Evolutionary conservation across 2,888 invertebrate genomes (phyloP).

Genomic region (Oligia strigilis): DNA sequence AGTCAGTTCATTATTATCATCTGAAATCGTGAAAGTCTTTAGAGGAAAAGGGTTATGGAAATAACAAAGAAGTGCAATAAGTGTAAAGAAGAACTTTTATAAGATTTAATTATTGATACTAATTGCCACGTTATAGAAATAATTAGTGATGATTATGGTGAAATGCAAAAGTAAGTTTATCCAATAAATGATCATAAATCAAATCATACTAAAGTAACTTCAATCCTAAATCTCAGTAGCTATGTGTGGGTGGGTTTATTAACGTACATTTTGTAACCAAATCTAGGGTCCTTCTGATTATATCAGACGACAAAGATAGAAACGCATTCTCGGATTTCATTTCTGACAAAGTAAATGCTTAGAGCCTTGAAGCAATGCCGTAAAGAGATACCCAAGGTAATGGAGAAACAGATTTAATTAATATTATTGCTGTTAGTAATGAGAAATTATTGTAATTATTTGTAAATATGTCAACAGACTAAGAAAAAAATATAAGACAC

Average conservation of each 20-base stretch:
- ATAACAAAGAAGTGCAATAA: background rate
- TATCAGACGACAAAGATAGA: constrained; percentile 64
- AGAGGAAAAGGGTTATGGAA: background rate
- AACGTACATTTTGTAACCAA: constrained; percentile 64
- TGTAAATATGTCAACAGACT: constrained; percentile 18
- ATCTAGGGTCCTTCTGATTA: constrained; percentile 65
- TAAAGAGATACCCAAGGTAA: constrained; percentile 59
- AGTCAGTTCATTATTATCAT: constrained; percentile 14
- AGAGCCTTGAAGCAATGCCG: constrained; percentile 58
- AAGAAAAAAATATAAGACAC: background rate
- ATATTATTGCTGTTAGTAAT: constrained; percentile 32
- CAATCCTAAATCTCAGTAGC: constrained; percentile 49
- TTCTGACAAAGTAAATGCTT: constrained; percentile 62
- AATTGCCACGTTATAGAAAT: background rate
- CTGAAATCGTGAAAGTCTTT: constrained; percentile 17
- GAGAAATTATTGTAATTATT: constrained; percentile 22
- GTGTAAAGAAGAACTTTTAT: background rate
- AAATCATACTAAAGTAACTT: constrained; percentile 41
- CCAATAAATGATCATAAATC: constrained; percentile 33
- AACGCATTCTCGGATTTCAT: constrained; percentile 66
- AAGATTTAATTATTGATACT: background rate
- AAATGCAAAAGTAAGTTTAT: constrained; percentile 6
- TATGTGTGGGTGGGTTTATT: constrained; percentile 63
- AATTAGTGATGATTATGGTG: background rate
- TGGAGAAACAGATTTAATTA: constrained; percentile 56